Conservation (phyloP, 2,797 vertebrate genomes). For the Lepilemur septentrionalis region DNA sequence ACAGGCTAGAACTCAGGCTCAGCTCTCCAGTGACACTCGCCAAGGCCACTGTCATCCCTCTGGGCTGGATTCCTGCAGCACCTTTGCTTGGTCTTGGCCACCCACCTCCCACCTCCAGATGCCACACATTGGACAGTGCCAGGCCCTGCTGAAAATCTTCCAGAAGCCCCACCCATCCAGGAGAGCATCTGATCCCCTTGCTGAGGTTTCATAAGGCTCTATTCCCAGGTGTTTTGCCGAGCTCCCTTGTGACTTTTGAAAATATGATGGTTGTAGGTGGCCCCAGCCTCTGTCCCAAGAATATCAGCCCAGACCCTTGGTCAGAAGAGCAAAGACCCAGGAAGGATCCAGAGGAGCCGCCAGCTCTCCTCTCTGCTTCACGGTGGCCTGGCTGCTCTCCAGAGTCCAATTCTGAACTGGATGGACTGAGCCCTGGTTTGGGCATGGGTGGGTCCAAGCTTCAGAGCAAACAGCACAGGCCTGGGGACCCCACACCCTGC, state of each 20-base stretch:
- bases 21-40: accelerated
- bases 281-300: background rate
- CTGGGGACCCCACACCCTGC: background rate
- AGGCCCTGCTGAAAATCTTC: background rate
- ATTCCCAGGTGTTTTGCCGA: background rate
- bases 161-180: accelerated
- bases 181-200: too few relatives aligned
- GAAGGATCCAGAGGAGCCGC: background rate
- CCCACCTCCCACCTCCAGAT: background rate
- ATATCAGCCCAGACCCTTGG: background rate
- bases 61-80: accelerated
- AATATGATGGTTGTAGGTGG: background rate
- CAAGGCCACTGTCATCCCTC: too few relatives aligned
- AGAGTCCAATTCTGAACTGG: background rate
- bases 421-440: background rate
- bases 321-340: background rate
- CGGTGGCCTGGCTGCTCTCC: accelerated
- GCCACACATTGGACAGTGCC: accelerated
- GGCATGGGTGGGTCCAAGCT: background rate
- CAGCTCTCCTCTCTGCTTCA: accelerated
- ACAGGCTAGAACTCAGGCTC: background rate
- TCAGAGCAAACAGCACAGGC: background rate
- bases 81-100: background rate
- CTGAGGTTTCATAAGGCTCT: background rate
- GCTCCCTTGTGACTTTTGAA: background rate